These are phyloP conservation scores for Nanorana parkeri DNA, from an alignment of 2,113 vertebrate species.

Conservation along the genomic window DNA sequence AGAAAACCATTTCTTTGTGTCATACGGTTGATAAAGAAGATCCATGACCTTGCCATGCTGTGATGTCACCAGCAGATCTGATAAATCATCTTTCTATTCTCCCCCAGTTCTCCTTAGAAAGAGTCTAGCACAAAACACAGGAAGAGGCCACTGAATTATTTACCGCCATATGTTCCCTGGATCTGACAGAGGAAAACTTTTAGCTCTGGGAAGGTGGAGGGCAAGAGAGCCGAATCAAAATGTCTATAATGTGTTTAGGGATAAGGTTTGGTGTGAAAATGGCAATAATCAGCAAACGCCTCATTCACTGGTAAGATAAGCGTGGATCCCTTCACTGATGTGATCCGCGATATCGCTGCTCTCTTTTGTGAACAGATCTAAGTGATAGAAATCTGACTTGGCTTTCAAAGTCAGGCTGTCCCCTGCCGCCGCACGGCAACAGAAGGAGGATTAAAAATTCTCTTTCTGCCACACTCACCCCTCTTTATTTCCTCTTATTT, in stretches of 20 bases:
- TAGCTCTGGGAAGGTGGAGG: slow-evolving; percentile 58
- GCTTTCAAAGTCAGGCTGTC: slow-evolving; percentile 50
- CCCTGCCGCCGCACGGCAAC: slow-evolving; percentile 43
- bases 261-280: not conserved
- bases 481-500: slow-evolving; percentile 28
- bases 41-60: slow-evolving; percentile 5
- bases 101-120: slow-evolving; percentile 39
- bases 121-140: slow-evolving; percentile 65
- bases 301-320: not conserved
- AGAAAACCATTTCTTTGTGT: not conserved
- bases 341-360: slow-evolving; percentile 20
- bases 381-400: slow-evolving; percentile 24
- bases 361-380: slow-evolving; percentile 25
- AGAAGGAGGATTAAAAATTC: slow-evolving; percentile 56
- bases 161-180: slow-evolving; percentile 74
- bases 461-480: slow-evolving; percentile 44
- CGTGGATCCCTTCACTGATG: slow-evolving; percentile 14
- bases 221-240: not conserved
- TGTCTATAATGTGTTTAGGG: not conserved
- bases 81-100: slow-evolving; percentile 28
- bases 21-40: not conserved
- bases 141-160: slow-evolving; percentile 76
- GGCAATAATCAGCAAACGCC: not conserved
- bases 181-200: slow-evolving; percentile 68
- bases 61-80: slow-evolving; percentile 67